A percentile compares a stretch with the other conserved stretches of the same genome.
These are phyloP conservation scores for Caenorhabditis macrosperma DNA, from an alignment of 2,888 invertebrate genomes.

Conservation along the genomic window DNA sequence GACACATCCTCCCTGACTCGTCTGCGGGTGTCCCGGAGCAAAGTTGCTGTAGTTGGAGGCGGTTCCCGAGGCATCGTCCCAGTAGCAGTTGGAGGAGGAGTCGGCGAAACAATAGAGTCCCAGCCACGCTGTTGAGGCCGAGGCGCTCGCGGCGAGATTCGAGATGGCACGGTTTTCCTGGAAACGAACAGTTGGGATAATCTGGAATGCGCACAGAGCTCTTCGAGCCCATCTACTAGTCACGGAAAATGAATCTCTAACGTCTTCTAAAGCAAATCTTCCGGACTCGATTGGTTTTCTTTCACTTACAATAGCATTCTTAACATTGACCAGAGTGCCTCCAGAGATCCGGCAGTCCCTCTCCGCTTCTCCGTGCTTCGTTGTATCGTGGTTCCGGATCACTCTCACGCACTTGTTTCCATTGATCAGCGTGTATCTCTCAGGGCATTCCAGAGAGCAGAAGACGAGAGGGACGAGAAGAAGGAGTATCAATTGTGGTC, in stretches of 20 bases:
- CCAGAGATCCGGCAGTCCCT: not conserved
- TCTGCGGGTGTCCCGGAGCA: slow-evolving; percentile 14
- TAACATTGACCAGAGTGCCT: slow-evolving; percentile 19
- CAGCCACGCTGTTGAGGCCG: slow-evolving; percentile 3
- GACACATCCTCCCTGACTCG: slow-evolving; percentile 25
- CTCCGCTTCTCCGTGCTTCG: slow-evolving; percentile 22
- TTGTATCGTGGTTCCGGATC: not conserved
- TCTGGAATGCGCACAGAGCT: no score
- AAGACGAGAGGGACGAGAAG: not conserved
- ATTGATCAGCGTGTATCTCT: slow-evolving; percentile 1
- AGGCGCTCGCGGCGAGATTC: not conserved
- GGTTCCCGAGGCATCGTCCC: slow-evolving; percentile 17
- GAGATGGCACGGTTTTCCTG: slow-evolving; percentile 18
- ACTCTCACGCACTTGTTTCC: slow-evolving; percentile 2
- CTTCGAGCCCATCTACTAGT: no score
- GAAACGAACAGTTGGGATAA: not conserved
- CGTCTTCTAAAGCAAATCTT: no score
- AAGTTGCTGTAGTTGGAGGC: slow-evolving; percentile 4
- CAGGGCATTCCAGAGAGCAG: not conserved
- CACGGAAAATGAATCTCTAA: no score
- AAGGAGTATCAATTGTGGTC: no score
- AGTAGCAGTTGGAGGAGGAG: slow-evolving; percentile 6
- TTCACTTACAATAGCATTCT: slow-evolving; percentile 36
- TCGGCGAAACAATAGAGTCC: slow-evolving; percentile 24
- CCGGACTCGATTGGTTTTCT: no score